These are phyloP conservation scores for Diorhabda elongata DNA, from an alignment of 1,140 invertebrate genomes.

Conservation along the genomic window DNA sequence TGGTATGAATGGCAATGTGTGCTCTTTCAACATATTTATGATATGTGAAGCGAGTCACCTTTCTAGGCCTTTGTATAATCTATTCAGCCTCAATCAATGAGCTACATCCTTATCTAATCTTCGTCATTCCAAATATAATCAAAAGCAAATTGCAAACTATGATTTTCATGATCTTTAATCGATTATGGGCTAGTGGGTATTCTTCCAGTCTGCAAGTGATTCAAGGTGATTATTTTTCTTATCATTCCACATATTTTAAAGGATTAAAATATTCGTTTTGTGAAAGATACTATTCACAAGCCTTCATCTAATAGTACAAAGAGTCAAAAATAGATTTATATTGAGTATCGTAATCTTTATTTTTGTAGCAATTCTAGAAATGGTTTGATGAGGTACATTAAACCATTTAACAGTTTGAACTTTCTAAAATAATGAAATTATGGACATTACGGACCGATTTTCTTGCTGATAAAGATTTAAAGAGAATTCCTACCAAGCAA, in stretches of 20 bases:
- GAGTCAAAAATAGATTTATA: background rate
- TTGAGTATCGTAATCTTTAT: background rate
- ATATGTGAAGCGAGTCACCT: too few relatives aligned
- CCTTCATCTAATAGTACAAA: background rate
- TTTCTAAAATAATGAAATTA: background rate
- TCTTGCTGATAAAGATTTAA: too few relatives aligned
- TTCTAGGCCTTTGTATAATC: too few relatives aligned
- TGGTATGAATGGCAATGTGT: too few relatives aligned
- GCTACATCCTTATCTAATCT: background rate
- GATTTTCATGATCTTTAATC: background rate
- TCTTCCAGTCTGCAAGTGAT: background rate
- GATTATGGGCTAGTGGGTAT: background rate
- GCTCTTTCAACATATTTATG: too few relatives aligned
- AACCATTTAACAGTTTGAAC: background rate
- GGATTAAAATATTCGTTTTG: background rate
- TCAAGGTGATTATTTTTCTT: background rate
- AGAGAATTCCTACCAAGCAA: too few relatives aligned
- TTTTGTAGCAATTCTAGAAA: background rate
- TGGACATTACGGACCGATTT: too few relatives aligned
- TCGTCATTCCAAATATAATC: background rate
- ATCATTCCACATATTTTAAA: background rate
- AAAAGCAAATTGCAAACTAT: background rate
- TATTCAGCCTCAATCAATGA: background rate
- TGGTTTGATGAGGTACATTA: background rate
- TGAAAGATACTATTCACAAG: background rate